Percentiles rank a stretch among this genome's conserved stretches.
These are phyloP conservation scores for Sinocyclocheilus rhinocerous DNA, from an alignment of 2,113 vertebrate species.

Conservation along the genomic window DNA sequence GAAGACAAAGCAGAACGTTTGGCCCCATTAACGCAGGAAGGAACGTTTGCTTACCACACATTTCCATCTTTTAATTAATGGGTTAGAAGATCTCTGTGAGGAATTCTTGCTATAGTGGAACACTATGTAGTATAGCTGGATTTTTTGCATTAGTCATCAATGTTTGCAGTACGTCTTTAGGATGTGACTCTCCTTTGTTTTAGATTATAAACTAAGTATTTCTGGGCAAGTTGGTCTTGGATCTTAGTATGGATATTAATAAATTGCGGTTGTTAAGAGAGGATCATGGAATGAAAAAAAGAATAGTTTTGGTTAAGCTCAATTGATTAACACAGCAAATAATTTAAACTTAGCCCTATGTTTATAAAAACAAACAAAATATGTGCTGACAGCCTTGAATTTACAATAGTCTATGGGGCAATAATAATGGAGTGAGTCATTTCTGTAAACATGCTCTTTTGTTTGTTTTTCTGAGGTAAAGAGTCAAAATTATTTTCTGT, in stretches of 20 bases:
- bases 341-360: not conserved
- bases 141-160: not conserved
- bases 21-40: constrained; percentile 25
- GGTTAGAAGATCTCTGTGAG: not conserved
- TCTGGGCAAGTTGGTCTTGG: not conserved
- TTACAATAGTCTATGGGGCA: not conserved
- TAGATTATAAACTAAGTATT: not conserved
- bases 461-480: constrained; percentile 2
- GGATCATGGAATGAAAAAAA: not conserved
- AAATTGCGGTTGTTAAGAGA: not conserved
- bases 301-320: not conserved
- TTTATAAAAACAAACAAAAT: constrained; percentile 14
- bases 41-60: not conserved
- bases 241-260: not conserved
- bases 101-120: not conserved
- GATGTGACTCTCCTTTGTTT: not conserved
- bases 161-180: not conserved
- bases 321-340: too few species aligned
- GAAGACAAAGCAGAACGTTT: constrained; percentile 33
- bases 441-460: constrained; percentile 1
- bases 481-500: not conserved
- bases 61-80: constrained; percentile 36
- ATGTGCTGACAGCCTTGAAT: not conserved
- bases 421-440: constrained; percentile 9
- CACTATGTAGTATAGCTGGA: not conserved